Evolutionary conservation across 2,113 vertebrate genomes (phyloP).

Genomic region (Notarius lentiginosus): DNA sequence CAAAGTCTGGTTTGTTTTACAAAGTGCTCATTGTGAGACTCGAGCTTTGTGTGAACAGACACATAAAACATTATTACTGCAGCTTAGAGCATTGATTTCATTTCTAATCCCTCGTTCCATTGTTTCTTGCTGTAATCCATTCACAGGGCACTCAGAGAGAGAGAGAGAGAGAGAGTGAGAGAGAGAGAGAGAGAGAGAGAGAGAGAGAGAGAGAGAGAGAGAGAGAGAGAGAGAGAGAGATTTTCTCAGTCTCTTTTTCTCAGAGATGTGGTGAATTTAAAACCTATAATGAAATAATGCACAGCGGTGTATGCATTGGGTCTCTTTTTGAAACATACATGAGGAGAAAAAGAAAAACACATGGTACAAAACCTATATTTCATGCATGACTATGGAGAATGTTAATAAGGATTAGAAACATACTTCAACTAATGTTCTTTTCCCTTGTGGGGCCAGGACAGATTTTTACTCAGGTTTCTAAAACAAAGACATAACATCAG

Average conservation of each 20-base stretch:
- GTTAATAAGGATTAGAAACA: slow-evolving; percentile 92
- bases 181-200: background rate
- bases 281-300: slow-evolving; percentile 84
- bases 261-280: slow-evolving; percentile 70
- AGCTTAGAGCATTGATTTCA: slow-evolving; percentile 64
- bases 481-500: slow-evolving; percentile 54
- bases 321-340: slow-evolving; percentile 81
- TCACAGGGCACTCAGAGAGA: slow-evolving; percentile 46
- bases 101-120: slow-evolving; percentile 65
- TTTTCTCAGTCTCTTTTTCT: slow-evolving; percentile 49
- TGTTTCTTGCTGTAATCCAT: slow-evolving; percentile 65
- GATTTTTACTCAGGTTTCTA: slow-evolving; percentile 61
- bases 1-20: slow-evolving; percentile 41
- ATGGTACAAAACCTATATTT: slow-evolving; percentile 84
- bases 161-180: slow-evolving; percentile 13
- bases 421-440: slow-evolving; percentile 72
- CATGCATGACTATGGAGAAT: slow-evolving; percentile 87
- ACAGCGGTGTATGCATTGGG: slow-evolving; percentile 78
- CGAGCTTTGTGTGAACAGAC: slow-evolving; percentile 37
- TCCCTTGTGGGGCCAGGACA: slow-evolving; percentile 51
- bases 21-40: slow-evolving; percentile 13
- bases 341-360: slow-evolving; percentile 85
- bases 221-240: slow-evolving; percentile 51
- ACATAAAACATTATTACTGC: slow-evolving; percentile 56
- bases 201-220: background rate